These are phyloP conservation scores for Sesamia inferens DNA, from an alignment of 2,888 invertebrate genomes.

Conservation along the genomic window DNA sequence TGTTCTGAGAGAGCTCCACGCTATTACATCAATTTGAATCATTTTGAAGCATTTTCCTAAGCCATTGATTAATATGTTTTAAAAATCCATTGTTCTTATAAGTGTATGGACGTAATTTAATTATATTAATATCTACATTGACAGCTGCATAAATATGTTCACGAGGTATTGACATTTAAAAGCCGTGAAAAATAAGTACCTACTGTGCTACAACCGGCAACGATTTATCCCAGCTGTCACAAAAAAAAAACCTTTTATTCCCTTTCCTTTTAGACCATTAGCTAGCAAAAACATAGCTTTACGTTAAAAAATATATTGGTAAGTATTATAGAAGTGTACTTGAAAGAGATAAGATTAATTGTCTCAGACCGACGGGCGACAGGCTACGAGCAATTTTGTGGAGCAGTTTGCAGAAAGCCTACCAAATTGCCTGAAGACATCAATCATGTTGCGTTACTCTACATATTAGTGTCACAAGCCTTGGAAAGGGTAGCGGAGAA, in stretches of 20 bases:
- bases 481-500: slow-evolving; percentile 15
- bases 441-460: slow-evolving; percentile 57
- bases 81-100: too few species aligned
- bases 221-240: slow-evolving; percentile 1
- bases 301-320: slow-evolving; percentile 33
- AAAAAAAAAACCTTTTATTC: neutral
- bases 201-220: neutral
- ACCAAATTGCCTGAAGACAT: slow-evolving; percentile 62
- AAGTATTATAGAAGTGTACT: slow-evolving; percentile 30
- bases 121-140: too few species aligned
- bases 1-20: too few species aligned
- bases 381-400: slow-evolving; percentile 59
- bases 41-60: too few species aligned
- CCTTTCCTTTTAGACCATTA: neutral
- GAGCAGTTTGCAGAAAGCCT: slow-evolving; percentile 50
- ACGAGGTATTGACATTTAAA: slow-evolving; percentile 1
- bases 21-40: too few species aligned
- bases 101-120: too few species aligned
- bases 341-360: slow-evolving; percentile 60
- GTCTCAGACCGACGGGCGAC: slow-evolving; percentile 41
- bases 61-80: too few species aligned
- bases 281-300: slow-evolving; percentile 11
- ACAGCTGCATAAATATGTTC: neutral
- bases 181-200: neutral
- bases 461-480: slow-evolving; percentile 53